Conservation (phyloP, 2,797 vertebrate species). For the Xiphorhynchus erythropygius region DNA sequence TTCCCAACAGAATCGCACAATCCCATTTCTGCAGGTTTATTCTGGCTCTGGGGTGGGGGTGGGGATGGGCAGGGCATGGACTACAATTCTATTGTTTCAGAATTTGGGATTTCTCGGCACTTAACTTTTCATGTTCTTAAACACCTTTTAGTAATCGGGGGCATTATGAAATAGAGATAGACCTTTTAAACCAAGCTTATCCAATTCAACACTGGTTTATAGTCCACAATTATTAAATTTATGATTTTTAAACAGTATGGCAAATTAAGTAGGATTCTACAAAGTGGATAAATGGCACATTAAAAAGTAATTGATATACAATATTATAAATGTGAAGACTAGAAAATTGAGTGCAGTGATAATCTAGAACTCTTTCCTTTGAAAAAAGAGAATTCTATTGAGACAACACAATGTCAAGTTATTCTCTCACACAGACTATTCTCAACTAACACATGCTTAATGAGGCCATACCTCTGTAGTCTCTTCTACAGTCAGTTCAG, state of each 20-base stretch:
- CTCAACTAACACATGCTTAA: constrained; percentile 20
- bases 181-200: background rate
- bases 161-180: background rate
- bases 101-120: background rate
- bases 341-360: background rate
- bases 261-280: constrained; percentile 15
- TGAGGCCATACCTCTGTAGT: background rate
- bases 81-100: background rate
- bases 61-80: background rate
- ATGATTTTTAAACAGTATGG: background rate
- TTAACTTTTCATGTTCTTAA: background rate
- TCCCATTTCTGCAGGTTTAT: background rate
- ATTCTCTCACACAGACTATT: constrained; percentile 3
- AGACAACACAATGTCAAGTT: background rate
- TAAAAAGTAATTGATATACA: background rate
- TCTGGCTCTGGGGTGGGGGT: background rate
- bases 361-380: background rate
- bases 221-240: constrained; percentile 19
- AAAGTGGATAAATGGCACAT: background rate
- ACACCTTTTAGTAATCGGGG: background rate
- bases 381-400: background rate
- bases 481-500: background rate
- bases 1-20: background rate
- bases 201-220: background rate
- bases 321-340: background rate